Base-by-base conservation (phyloP, 2,797 vertebrate genomes). In the Poecile montanus region DNA sequence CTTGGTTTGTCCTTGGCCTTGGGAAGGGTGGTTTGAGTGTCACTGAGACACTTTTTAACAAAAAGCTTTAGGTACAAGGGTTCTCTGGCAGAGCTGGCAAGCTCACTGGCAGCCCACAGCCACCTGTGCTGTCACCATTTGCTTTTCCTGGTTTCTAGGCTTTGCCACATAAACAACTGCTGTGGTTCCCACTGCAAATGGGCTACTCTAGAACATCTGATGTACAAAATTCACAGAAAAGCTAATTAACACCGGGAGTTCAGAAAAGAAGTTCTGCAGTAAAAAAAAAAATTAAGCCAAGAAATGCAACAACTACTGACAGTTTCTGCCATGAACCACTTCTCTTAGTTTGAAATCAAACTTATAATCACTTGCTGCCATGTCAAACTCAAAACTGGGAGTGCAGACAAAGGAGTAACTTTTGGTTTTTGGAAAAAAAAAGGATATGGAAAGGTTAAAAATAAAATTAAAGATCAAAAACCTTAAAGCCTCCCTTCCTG, bases 401-500 rank as follows among this genome's bases (percentile, higher is more conserved):
- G 57, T 77, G 93, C 95, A 96, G 88, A 97, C 44, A 77, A 61
- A 80, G 80, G 47, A 88, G 44, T 34, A 48, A 68, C 50, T 80
- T 79, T 34, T 32, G 42, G 36, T 72, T 85, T 91, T 75, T 61
- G 16, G 36, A 6, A 12, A 51, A 86, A 87, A 92, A 94, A 86
- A 9, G 8, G 14, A 27, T 94, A 84, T 45, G 70, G 88, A 92
- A 96, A 96, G 16, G 70, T 75, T 91, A 89, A 96, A 94, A 95
- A 93, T 91, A 90, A 97, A 96, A 77, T 40, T 70, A 58, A 70
- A 88, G 86, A 27, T 50, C 14, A 60, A 58, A 79, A 78, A 21
- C 90, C 90, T 97, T 89, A 78, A 85, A 95, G 94, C 96, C 96
- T 98, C 96, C 97, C 95, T 97, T 97, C 95, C 97, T 97, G 95